A percentile compares a stretch with the other conserved stretches of the same genome.
These are phyloP conservation scores for Chrysodeixis includens DNA, from an alignment of 2,888 invertebrate genomes.

Conservation along the genomic window DNA sequence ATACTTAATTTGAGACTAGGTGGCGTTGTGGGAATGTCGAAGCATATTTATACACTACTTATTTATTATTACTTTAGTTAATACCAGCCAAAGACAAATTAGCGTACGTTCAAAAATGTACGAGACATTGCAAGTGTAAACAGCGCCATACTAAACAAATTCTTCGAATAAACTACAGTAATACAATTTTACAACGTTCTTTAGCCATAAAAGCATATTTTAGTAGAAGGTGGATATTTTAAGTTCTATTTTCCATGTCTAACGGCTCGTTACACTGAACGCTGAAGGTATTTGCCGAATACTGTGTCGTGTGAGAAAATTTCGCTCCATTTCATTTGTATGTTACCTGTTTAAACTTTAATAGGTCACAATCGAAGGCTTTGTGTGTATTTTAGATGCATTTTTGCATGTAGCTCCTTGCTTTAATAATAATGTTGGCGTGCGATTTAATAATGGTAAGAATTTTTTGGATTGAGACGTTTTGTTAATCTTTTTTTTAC, in stretches of 20 bases:
- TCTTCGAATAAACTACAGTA: neutral
- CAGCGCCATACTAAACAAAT: neutral
- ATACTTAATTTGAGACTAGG: too few relatives aligned
- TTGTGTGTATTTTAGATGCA: constrained; percentile 46
- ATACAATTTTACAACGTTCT: neutral
- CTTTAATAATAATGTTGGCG: constrained; percentile 11
- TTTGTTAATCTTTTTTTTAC: too few relatives aligned
- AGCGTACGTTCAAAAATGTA: too few relatives aligned
- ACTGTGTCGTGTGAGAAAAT: constrained; percentile 32
- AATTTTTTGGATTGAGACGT: neutral
- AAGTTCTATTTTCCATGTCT: neutral
- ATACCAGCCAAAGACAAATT: too few relatives aligned
- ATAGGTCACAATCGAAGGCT: constrained; percentile 66
- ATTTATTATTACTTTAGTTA: too few relatives aligned
- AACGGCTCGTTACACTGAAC: constrained; percentile 1
- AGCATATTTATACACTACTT: too few relatives aligned
- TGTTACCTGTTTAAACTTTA: constrained; percentile 64
- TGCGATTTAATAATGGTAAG: neutral
- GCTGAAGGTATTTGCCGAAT: constrained; percentile 24
- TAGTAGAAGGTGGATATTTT: neutral
- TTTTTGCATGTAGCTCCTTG: constrained; percentile 40
- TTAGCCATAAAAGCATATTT: neutral
- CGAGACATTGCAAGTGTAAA: neutral
- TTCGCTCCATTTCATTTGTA: constrained; percentile 33
- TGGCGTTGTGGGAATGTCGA: too few relatives aligned